Percentiles rank a stretch among this genome's conserved stretches.
phyloP scores from a whole-genome alignment of 37 sponge, comb jelly and placozoan genomes.

The Tethya wilhelma region DNA sequence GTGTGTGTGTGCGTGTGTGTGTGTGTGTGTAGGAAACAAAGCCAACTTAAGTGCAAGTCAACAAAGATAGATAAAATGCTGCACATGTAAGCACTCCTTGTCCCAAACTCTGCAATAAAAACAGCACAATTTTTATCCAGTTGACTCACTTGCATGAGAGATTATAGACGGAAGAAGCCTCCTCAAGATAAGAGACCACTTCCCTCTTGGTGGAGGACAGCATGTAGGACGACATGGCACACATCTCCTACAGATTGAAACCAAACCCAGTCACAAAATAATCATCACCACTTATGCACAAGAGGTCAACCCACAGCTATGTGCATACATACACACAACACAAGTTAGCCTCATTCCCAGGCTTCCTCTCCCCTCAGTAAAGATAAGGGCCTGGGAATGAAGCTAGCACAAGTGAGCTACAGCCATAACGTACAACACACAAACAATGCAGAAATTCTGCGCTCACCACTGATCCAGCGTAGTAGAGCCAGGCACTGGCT shows the following conservation, averaged over 20 bases:
- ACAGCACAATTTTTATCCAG: too few relatives aligned
- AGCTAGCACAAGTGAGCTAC: too few relatives aligned
- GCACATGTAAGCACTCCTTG: slow-evolving; percentile 36
- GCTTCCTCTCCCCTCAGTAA: not conserved
- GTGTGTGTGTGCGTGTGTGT: not conserved
- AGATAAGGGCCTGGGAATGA: too few relatives aligned
- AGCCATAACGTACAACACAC: not conserved
- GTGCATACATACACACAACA: not conserved
- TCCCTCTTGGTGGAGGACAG: slow-evolving; percentile 66
- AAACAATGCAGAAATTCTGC: too few relatives aligned
- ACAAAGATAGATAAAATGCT: slow-evolving; percentile 23
- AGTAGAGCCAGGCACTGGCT: slow-evolving; percentile 83
- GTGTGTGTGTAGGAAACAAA: not conserved
- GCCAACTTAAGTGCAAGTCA: too few relatives aligned
- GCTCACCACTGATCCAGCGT: slow-evolving; percentile 88
- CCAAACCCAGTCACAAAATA: not conserved
- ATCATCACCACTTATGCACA: not conserved
- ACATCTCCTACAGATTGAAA: slow-evolving; percentile 82
- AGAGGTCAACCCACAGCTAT: not conserved
- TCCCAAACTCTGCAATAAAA: too few relatives aligned
- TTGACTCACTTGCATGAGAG: slow-evolving; percentile 81
- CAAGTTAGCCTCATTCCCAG: not conserved
- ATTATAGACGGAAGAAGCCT: slow-evolving; percentile 76
- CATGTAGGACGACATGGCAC: slow-evolving; percentile 87
- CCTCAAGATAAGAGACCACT: slow-evolving; percentile 83